Evolutionary conservation across 2,113 vertebrate species (phyloP), one percentile per base, ranked within the genome.

Genomic region (Pycnonotus jocosus): DNA sequence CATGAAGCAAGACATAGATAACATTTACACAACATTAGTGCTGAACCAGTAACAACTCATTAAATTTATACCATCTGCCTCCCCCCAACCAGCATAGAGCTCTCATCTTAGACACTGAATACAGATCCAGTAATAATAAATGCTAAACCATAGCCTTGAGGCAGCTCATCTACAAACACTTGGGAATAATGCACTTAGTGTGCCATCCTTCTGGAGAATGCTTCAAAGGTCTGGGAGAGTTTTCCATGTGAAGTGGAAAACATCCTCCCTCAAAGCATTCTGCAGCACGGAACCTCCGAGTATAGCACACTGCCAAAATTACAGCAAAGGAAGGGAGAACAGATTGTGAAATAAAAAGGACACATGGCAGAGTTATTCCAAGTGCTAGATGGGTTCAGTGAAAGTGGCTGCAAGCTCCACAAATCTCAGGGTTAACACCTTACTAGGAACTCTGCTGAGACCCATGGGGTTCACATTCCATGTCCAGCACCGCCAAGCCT

Each of bases 21-120:
- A 79, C 61, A 82, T 66, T 69, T 90, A 65, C 28, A 72, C 47
- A 95, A 87, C 65, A 61, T 60, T 83, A 86, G 79, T 53, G 71
- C 71, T 61, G 80, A 96, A 88, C 64, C 50, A 61, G 71, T 76
- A 95, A 92, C 48, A 95, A 86, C 57, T 92, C 57, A 88, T 79
- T 80, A 88, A 86, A 95, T 23, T n/a, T 51, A 72, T 69, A 93
- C 64, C 91, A 95, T 90, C 94, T 95, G 91, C 83, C 68, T 88
- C 28, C 27, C 24, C 35, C 28, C 15, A 65, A 83, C 92, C 2
- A 17, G 68, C 23, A 44, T 0, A 82, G n/a, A 86, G 44, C 53
- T 82, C 90, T 86, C 62, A 86, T 72, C 44, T 76, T 23, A 71
- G 44, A 64, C 62, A 90, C 86, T 28, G 58, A 88, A 93, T 69